Conservation (phyloP, 2,797 vertebrate species). For the Darevskia nairensis region DNA sequence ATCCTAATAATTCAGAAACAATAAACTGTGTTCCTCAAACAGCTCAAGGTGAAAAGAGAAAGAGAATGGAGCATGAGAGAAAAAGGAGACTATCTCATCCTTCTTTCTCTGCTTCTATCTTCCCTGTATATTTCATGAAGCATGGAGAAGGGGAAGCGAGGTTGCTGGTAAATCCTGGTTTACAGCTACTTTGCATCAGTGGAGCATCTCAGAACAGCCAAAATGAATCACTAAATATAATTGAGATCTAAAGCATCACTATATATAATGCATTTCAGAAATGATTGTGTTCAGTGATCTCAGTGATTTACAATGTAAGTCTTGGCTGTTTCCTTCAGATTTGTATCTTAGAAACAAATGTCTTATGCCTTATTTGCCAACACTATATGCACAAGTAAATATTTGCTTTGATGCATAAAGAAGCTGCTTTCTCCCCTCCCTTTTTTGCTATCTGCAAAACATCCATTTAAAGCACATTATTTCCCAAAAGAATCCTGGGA, state of each 20-base stretch:
- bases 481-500: too few relatives aligned
- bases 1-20: neutral
- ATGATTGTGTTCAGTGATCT: neutral
- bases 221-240: neutral
- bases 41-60: neutral
- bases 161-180: neutral
- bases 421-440: neutral
- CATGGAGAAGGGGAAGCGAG: neutral
- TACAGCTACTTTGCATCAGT: neutral
- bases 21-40: neutral
- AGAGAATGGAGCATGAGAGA: neutral
- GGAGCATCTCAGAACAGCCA: neutral
- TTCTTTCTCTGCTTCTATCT: neutral
- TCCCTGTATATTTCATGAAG: neutral
- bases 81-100: neutral
- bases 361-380: slow-evolving; percentile 31
- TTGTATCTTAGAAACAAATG: slow-evolving; percentile 40
- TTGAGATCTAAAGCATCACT: neutral
- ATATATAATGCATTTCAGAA: neutral
- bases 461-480: too few relatives aligned
- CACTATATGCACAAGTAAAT: slow-evolving; percentile 29
- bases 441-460: too few relatives aligned
- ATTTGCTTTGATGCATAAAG: neutral
- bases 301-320: slow-evolving; percentile 20
- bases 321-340: neutral